Evolutionary conservation across 2,113 vertebrate genomes (phyloP).

Genomic region (Anolis sagrei): DNA sequence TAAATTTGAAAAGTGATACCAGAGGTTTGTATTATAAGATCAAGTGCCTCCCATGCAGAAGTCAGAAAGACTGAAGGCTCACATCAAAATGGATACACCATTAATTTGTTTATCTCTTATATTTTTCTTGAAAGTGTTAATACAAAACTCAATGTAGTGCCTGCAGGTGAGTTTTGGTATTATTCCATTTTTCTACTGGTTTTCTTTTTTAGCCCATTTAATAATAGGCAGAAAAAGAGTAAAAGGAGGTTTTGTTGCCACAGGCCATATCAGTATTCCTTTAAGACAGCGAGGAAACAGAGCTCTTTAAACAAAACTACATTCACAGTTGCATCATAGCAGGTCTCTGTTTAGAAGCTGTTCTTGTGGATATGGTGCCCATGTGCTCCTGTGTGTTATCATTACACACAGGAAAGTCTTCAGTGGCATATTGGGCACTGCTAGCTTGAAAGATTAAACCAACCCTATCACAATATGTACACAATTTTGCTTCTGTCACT

Average conservation of each 20-base stretch:
- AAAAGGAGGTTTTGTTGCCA: background rate
- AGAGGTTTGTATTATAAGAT: background rate
- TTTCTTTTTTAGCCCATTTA: background rate
- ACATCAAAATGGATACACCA: background rate
- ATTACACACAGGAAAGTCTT: background rate
- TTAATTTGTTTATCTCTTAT: constrained; percentile 7
- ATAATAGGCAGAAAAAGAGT: background rate
- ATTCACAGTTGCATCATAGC: background rate
- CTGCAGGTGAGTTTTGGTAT: background rate
- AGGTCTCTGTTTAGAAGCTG: background rate
- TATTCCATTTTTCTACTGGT: background rate
- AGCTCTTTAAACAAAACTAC: background rate
- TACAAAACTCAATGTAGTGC: background rate
- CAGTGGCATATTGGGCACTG: too few relatives aligned
- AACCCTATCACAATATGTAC: too few relatives aligned
- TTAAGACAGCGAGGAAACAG: background rate
- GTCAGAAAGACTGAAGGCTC: background rate
- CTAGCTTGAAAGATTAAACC: too few relatives aligned
- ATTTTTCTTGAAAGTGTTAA: background rate
- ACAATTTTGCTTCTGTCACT: too few relatives aligned
- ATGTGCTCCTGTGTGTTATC: background rate
- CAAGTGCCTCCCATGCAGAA: background rate
- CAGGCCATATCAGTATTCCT: background rate
- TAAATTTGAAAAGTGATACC: background rate
- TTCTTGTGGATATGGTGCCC: background rate